Conservation (phyloP, 2,888 invertebrate genomes). For the Endotricha flammealis region DNA sequence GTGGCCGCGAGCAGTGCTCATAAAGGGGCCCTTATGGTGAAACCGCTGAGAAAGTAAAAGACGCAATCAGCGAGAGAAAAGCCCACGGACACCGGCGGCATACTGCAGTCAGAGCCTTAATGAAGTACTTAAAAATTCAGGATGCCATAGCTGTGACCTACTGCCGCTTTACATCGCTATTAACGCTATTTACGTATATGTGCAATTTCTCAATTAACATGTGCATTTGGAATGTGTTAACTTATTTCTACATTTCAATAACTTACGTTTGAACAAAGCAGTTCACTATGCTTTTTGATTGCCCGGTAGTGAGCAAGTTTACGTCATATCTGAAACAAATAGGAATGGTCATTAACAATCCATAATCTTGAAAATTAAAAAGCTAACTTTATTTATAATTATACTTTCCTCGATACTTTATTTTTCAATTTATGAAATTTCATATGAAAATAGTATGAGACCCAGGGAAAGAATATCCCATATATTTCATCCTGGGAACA, state of each 20-base stretch:
- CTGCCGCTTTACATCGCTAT: slow-evolving; percentile 34
- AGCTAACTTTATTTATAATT: too few relatives aligned
- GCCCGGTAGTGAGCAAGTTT: slow-evolving; percentile 30
- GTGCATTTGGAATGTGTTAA: neutral
- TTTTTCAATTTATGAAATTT: too few relatives aligned
- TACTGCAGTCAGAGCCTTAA: slow-evolving; percentile 47
- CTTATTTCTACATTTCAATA: slow-evolving; percentile 2
- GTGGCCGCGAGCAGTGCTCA: slow-evolving; percentile 41
- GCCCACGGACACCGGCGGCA: slow-evolving; percentile 41
- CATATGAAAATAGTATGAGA: too few relatives aligned
- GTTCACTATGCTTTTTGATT: slow-evolving; percentile 16
- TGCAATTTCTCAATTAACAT: slow-evolving; percentile 8
- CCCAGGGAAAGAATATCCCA: too few relatives aligned
- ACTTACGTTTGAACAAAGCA: slow-evolving; percentile 11
- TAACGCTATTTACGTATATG: slow-evolving; percentile 23
- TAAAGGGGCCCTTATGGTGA: slow-evolving; percentile 43
- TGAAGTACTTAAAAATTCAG: slow-evolving; percentile 73
- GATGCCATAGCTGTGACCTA: slow-evolving; percentile 58
- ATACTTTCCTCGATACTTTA: too few relatives aligned
- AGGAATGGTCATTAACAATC: slow-evolving; percentile 4
- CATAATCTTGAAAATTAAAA: too few relatives aligned
- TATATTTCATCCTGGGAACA: too few relatives aligned
- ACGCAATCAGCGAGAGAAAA: slow-evolving; percentile 71
- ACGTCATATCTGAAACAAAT: slow-evolving; percentile 57
- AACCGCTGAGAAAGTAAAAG: slow-evolving; percentile 64